Evolutionary conservation across 1,140 invertebrate genomes (phyloP), one percentile per base, ranked within the genome.

Genomic region (Gryllus bimaculatus): DNA sequence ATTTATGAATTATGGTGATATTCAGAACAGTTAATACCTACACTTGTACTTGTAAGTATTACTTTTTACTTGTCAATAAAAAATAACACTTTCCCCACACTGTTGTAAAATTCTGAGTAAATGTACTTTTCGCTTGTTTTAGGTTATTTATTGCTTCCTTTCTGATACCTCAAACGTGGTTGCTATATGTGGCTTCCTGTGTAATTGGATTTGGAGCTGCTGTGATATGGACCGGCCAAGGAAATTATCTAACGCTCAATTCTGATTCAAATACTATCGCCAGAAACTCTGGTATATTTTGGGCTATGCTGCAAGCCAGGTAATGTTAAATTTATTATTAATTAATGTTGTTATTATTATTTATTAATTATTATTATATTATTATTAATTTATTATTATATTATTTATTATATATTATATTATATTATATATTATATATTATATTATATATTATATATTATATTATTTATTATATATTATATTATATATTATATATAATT

Each of bases 261-360:
- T 98, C 96, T 79, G 91, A 94, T 82, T 85, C 90, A 0, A 89
- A 91, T 0, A 98, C 95, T 0, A 97, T 98, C 83, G 93, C 94
- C 7, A 90, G 96, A 82, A 98, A 99, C 86, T 96, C 95, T 26
- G 96, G 96, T 39, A 88, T 99, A 21, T 99, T 99, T 85, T 98
- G 97, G 97, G 96, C 96, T 0, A 91, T 98, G 84, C 88, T 98
- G 73, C 96, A 98, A 85, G 92, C 90, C 82, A 96, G 93, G 93
- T 94, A 86, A 84, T 81, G 2, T 66, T 78, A 39, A 21, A 47
- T 78, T 15, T 78, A n/a, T 54, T 54, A n/a, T 48, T 47, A 4
- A 47, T 7, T 78, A 15, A 47, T 48, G 47, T 12, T 39, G n/a
- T 48, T 77, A n/a, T 20, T 18, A 13, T 20, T 78, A 78, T 12